phyloP scores from a whole-genome alignment of 2,888 invertebrate species.

The Caenorhabditis parvicauda region DNA sequence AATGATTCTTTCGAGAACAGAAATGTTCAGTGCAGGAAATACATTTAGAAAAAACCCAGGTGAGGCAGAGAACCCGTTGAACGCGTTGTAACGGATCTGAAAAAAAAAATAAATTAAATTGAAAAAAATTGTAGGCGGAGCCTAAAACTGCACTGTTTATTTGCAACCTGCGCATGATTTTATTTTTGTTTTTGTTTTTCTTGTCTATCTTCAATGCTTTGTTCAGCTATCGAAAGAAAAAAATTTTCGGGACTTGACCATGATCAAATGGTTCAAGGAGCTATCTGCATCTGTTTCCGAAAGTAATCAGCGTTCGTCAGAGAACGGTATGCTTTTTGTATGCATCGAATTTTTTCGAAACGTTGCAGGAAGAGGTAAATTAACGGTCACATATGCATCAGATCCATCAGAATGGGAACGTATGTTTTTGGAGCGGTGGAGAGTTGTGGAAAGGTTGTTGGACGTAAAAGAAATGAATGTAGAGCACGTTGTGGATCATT shows the following conservation, averaged over 20 bases:
- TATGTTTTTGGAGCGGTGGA: constrained; percentile 43
- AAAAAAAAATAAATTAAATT: no score
- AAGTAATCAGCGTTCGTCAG: not conserved
- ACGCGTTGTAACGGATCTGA: no score
- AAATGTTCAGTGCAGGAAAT: no score
- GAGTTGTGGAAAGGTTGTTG: constrained; percentile 19
- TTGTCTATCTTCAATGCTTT: not conserved
- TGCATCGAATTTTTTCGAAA: not conserved
- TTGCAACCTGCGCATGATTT: no score
- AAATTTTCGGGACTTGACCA: not conserved
- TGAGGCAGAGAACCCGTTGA: no score
- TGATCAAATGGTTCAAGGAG: constrained; percentile 8
- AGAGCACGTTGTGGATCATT: constrained; percentile 35
- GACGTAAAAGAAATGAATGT: constrained; percentile 28
- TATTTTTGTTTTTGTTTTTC: not conserved
- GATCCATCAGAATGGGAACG: constrained; percentile 58
- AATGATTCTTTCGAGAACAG: no score
- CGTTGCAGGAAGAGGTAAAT: constrained; percentile 7
- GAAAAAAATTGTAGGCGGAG: no score
- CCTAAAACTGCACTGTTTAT: no score
- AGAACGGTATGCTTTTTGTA: not conserved
- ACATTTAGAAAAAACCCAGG: no score
- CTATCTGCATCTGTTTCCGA: not conserved
- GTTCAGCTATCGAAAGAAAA: not conserved
- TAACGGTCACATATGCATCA: constrained; percentile 52